These are phyloP conservation scores for Drosophila melanogaster DNA, from an alignment of 1,140 invertebrate genomes.

Conservation along the genomic window Release_6_plus_ISO1_MT NT_033777.3:26551001-26551500, in stretches of 20 bases:
- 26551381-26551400: constrained; percentile 1
- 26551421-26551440: constrained; percentile 56
- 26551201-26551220: constrained; percentile 11
- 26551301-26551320: constrained; percentile 52
- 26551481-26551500: constrained; percentile 48
- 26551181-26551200: constrained; percentile 12
- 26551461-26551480: constrained; percentile 50
- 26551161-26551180: not conserved
- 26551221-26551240: constrained; percentile 13
- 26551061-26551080: no score
- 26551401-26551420: constrained; percentile 44
- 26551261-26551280: constrained; percentile 69
- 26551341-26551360: constrained; percentile 10
- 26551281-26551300: constrained; percentile 67
- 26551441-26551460: constrained; percentile 68
- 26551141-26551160: not conserved
- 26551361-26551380: not conserved
- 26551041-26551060: no score
- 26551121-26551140: not conserved
- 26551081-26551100: not conserved
- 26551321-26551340: constrained; percentile 54
- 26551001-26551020: no score
- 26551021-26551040: no score
- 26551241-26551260: constrained; percentile 37
- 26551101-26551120: no score